Base-by-base conservation (phyloP, 2,797 vertebrate species). In the Gymnothorax reevesii region DNA sequence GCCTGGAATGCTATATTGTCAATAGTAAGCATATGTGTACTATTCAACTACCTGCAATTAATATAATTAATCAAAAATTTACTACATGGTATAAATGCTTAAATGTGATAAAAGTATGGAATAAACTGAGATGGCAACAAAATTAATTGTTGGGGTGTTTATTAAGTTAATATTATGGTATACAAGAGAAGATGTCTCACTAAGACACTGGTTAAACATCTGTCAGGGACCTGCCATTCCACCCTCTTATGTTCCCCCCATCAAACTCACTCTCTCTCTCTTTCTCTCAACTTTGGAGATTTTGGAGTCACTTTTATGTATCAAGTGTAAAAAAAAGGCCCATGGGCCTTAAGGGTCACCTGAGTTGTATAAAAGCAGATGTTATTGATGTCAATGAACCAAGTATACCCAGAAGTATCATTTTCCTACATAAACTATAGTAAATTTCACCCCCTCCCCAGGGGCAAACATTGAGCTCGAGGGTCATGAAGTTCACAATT, bases 211-310 rank as follows among this genome's bases (percentile, higher is more conserved):
- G 66, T 25, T 71, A 90, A 90, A 91, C 91, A 91, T 89, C 91
- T 90, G 89, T 87, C 86, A 88, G 91, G 87, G 89, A 89, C 83
- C 85, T 90, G 90, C 90, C 91, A 91, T 88, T 86, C 33, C 33
- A 42, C 2, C 33, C 1, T 42, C 33, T 42, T 42, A 42, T 42
- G 33, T 42, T 42, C 33, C 33, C 33, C 33, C 33, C 33, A 42
- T 42, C 89, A 86, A 79, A 88, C 88, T 87, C 84, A 85, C n/a
- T n/a, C 33, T 42, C 33, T 88, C 86, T 86, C 82, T 87, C 84
- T 84, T 85, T 88, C 85, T 87, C 89, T 84, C 89, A 89, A 86
- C 33, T 2, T 2, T 42, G 33, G 33, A 42, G 33, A 42, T n/a
- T n/a, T n/a, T 42, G 33, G 2, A 42, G 33, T 42, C 33, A 42